These are phyloP conservation scores for Brachyistius frenatus DNA, from an alignment of 2,113 vertebrate genomes.

Conservation along the genomic window DNA sequence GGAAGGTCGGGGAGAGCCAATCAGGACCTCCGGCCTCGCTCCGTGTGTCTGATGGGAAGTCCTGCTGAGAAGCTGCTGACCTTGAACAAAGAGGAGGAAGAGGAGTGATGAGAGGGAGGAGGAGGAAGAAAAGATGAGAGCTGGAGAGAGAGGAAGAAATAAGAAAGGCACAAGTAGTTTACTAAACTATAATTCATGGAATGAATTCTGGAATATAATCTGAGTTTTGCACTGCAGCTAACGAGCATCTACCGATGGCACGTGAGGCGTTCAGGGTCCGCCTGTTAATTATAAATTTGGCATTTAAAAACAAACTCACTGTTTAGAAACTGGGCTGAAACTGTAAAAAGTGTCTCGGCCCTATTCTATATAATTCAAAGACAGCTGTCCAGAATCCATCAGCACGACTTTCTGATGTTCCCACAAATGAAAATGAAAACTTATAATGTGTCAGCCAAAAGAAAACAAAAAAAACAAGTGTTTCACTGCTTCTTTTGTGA, in stretches of 20 bases:
- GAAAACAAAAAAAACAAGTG: background rate
- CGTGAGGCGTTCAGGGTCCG: too few species aligned
- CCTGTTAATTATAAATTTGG: too few species aligned
- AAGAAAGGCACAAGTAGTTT: background rate
- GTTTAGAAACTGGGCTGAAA: too few species aligned
- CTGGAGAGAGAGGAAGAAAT: background rate
- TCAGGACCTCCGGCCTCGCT: constrained; percentile 9
- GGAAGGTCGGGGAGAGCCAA: constrained; percentile 40
- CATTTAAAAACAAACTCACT: too few species aligned
- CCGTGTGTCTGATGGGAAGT: constrained; percentile 47
- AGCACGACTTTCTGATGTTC: background rate
- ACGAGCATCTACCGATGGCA: too few species aligned
- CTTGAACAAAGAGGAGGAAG: constrained; percentile 42
- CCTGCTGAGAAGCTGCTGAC: constrained; percentile 48
- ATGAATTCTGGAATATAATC: too few species aligned
- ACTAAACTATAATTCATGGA: too few species aligned
- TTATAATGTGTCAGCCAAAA: constrained; percentile 20
- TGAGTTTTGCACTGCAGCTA: too few species aligned
- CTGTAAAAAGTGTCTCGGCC: too few species aligned
- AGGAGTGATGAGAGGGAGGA: constrained; percentile 1
- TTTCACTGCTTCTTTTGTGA: constrained; percentile 31
- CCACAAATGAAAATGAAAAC: constrained; percentile 16
- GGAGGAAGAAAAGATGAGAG: background rate
- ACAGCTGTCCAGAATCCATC: too few species aligned
- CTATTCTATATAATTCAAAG: too few species aligned